Conservation (phyloP, 2,888 invertebrate species). For the Leucophenga maculata region DNA sequence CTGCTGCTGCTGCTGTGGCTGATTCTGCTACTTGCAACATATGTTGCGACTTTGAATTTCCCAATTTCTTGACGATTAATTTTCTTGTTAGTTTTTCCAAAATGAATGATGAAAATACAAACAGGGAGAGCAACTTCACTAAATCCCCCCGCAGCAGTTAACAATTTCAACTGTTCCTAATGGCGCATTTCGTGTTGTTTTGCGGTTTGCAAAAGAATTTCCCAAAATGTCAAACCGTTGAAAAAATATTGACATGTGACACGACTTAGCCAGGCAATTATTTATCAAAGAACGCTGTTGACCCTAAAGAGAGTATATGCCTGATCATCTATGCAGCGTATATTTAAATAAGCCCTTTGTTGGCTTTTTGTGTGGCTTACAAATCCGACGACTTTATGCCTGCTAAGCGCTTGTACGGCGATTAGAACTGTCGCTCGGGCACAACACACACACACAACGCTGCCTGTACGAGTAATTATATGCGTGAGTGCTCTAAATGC, state of each 20-base stretch:
- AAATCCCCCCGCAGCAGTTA: constrained; percentile 4
- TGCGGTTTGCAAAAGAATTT: constrained; percentile 19
- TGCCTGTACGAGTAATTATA: too few relatives aligned
- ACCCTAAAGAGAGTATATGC: too few relatives aligned
- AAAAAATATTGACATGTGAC: constrained; percentile 28
- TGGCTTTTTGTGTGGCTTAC: neutral
- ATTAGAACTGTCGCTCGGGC: neutral
- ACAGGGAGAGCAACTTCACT: neutral
- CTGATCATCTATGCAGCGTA: neutral
- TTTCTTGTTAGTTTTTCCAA: neutral
- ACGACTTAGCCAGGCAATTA: constrained; percentile 22
- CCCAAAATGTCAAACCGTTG: constrained; percentile 1
- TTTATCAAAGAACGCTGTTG: neutral
- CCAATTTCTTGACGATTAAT: constrained; percentile 9
- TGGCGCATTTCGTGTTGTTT: constrained; percentile 8
- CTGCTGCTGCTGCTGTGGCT: neutral
- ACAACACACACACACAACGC: neutral
- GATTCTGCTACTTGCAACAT: constrained; percentile 5
- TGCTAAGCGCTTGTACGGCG: constrained; percentile 15
- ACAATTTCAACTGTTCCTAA: neutral
- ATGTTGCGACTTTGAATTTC: constrained; percentile 32
- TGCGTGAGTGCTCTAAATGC: constrained; percentile 29
- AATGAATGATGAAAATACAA: neutral
- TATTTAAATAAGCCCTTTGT: constrained; percentile 18
- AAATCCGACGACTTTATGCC: constrained; percentile 13